These are phyloP conservation scores for Scolopax bukidnonensis DNA, from an alignment of 2,797 vertebrate species.

Conservation along the genomic window DNA sequence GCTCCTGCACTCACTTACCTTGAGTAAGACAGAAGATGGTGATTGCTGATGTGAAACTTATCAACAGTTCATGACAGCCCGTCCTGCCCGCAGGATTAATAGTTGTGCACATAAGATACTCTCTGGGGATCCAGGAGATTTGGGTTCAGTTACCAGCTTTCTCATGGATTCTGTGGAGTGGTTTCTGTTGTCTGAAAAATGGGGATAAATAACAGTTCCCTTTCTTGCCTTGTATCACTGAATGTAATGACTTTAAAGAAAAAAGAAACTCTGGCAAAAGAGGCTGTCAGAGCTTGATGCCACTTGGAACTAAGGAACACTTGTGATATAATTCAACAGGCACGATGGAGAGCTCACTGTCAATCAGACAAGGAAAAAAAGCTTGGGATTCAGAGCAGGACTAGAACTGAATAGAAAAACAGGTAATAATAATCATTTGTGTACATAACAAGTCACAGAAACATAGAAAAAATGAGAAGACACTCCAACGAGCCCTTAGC, in stretches of 20 bases:
- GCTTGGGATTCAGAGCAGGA: not conserved
- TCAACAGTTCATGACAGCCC: not conserved
- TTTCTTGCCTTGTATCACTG: not conserved
- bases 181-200: not conserved
- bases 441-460: not conserved
- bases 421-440: not conserved
- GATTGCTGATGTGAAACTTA: not conserved
- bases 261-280: not conserved
- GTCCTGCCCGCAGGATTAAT: not conserved
- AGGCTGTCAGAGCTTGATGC: not conserved
- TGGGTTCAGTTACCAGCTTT: not conserved
- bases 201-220: not conserved
- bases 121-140: not conserved
- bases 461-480: not conserved
- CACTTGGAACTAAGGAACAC: not conserved
- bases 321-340: not conserved
- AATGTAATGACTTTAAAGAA: not conserved
- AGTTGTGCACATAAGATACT: not conserved
- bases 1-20: not conserved
- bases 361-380: not conserved
- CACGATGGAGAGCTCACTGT: not conserved
- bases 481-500: not conserved
- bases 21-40: not conserved
- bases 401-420: not conserved
- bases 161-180: not conserved